These are phyloP conservation scores for Hemibagrus wyckioides DNA, from an alignment of 2,113 vertebrate genomes.

Conservation along the genomic window DNA sequence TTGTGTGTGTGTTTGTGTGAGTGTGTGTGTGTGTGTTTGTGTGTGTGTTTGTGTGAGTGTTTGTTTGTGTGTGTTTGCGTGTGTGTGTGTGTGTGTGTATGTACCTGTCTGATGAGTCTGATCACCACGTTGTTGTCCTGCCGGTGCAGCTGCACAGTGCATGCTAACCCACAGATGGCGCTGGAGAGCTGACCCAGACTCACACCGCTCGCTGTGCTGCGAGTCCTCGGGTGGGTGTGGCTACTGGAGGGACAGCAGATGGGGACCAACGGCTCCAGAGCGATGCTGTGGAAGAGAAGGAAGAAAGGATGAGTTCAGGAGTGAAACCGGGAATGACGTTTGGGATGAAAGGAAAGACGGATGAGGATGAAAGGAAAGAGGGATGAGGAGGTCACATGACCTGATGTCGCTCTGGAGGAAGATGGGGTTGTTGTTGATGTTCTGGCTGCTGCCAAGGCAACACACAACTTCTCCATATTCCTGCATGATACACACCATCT, in stretches of 20 bases:
- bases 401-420: slow-evolving; percentile 49
- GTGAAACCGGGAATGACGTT: background rate
- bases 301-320: background rate
- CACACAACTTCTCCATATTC: slow-evolving; percentile 53
- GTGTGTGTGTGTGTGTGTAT: slow-evolving; percentile 3
- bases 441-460: slow-evolving; percentile 50
- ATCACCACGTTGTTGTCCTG: slow-evolving; percentile 41
- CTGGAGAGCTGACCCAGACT: slow-evolving; percentile 43
- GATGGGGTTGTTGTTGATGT: slow-evolving; percentile 43
- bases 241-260: background rate
- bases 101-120: slow-evolving; percentile 52
- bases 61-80: background rate
- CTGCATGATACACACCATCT: slow-evolving; percentile 41
- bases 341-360: background rate
- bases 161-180: slow-evolving; percentile 53
- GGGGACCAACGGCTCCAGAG: slow-evolving; percentile 41
- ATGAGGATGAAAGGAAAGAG: background rate
- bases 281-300: slow-evolving; percentile 15
- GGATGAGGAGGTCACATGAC: background rate
- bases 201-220: background rate
- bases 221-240: background rate
- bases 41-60: too few relatives aligned
- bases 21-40: too few relatives aligned
- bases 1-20: too few relatives aligned
- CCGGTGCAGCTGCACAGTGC: slow-evolving; percentile 41